Conservation (phyloP, 1,140 invertebrate genomes). For the Cyclargus thomasi region DNA sequence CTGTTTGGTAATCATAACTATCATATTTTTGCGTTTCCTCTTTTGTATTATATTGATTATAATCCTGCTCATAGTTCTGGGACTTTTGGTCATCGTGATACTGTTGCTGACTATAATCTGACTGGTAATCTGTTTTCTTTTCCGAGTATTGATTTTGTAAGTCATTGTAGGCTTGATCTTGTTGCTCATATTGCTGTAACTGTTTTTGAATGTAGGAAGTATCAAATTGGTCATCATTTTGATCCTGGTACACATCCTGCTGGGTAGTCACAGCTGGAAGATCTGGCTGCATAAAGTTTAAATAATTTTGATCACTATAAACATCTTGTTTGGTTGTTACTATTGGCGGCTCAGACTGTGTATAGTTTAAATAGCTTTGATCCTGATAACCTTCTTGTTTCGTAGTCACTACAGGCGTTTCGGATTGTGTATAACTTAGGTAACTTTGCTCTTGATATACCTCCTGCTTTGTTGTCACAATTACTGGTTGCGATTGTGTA, state of each 20-base stretch:
- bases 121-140: conserved; percentile 38
- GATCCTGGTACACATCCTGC: conserved; percentile 34
- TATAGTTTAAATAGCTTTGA: conserved; percentile 16
- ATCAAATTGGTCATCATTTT: conserved; percentile 71
- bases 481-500: conserved; percentile 29
- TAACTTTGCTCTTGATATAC: conserved; percentile 17
- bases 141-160: conserved; percentile 39
- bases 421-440: conserved; percentile 28
- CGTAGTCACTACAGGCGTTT: not conserved
- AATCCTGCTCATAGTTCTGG: conserved; percentile 37
- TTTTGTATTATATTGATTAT: conserved; percentile 34
- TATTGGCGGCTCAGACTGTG: not conserved
- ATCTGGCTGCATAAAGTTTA: not conserved
- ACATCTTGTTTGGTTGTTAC: not conserved
- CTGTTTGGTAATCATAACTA: conserved; percentile 47
- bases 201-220: conserved; percentile 66
- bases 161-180: conserved; percentile 35
- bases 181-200: conserved; percentile 39
- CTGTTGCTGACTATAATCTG: conserved; percentile 35
- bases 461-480: not conserved
- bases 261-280: not conserved
- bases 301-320: not conserved
- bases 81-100: conserved; percentile 34
- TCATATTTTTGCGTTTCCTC: conserved; percentile 30
- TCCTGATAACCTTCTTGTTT: conserved; percentile 39